Evolutionary conservation across 2,888 invertebrate species (phyloP), one percentile per base, ranked within the genome.

Genomic region (Melieria picta): DNA sequence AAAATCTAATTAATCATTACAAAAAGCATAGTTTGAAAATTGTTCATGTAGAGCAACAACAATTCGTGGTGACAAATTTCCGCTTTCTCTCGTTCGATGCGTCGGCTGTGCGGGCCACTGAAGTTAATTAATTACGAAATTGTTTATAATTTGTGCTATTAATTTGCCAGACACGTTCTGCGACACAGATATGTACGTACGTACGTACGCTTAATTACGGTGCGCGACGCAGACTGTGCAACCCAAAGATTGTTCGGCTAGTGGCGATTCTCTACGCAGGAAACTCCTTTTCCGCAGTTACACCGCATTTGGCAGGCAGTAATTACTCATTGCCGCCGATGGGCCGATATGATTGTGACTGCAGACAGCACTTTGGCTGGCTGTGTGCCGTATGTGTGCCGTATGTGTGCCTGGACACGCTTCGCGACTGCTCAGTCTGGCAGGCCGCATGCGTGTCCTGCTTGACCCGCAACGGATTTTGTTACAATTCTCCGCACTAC

Each of bases 61-160:
- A 45, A 65, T 52, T 55, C 13, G 7, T 13, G 4, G 45, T 57
- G 69, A 63, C 57, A 64, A 64, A 62, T 65, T 56, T 56, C 65
- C 56, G 11, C 56, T 30, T 30, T 30, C 1, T 30, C 30, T 30
- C 30, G 30, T 30, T 30, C 30, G 30, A 30, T 30, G 30, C 47
- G 50, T 48, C 9, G 16, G 13, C 42, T 9, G 7, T 55, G 43
- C 13, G 47, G 45, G 55, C 13, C 30, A 65, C 30, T 52, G 66
- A 66, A 55, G 57, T 57, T 66, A 66, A 71, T 66, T 66, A 71
- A 66, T 66, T 66, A 63, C 65, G 47, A 69, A 62, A 48, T 47
- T 57, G 50, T 62, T 56, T 10, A 43, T 66, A 71, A 71, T 71
- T 62, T 62, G 43, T 16, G 42, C 46, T 43, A 66, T 71, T 63